Conservation (phyloP, 2,888 invertebrate genomes). For the Zygogramma bicolorata region DNA sequence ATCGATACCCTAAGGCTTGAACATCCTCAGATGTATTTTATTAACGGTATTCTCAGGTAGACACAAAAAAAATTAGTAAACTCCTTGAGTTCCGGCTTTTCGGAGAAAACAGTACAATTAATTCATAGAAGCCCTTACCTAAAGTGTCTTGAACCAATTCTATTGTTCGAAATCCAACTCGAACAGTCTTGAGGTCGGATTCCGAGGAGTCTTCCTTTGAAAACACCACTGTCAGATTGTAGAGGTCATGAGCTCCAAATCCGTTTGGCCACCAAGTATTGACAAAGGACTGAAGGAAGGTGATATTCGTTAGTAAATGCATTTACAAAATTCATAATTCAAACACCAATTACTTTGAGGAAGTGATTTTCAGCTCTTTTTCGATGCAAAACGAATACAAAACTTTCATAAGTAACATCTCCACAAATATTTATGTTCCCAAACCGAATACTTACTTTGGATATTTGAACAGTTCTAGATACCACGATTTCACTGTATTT, state of each 20-base stretch:
- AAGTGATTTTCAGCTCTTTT: too few species aligned
- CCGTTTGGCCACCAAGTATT: conserved; percentile 97
- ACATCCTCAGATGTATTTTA: too few species aligned
- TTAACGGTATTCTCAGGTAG: too few species aligned
- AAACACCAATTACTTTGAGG: too few species aligned
- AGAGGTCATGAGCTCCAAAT: conserved; percentile 84
- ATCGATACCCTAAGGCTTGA: too few species aligned
- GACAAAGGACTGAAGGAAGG: conserved; percentile 61
- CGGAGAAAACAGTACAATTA: not conserved
- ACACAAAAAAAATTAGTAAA: too few species aligned
- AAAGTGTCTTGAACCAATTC: conserved; percentile 83
- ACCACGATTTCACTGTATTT: conserved; percentile 59
- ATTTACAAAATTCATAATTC: too few species aligned
- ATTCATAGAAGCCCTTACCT: conserved; percentile 47
- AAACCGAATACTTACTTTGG: conserved; percentile 47
- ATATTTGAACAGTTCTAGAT: conserved; percentile 24
- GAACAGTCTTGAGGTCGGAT: conserved; percentile 67
- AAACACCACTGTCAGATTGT: conserved; percentile 73
- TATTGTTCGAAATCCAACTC: conserved; percentile 88
- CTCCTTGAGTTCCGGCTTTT: too few species aligned
- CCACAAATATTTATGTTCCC: not conserved
- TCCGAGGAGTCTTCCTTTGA: conserved; percentile 60
- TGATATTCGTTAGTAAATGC: too few species aligned
- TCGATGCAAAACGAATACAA: too few species aligned
- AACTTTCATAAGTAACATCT: too few species aligned